phyloP scores from a whole-genome alignment of 92 coral and sea anemone species.

The Epizoanthus ramosus region DNA sequence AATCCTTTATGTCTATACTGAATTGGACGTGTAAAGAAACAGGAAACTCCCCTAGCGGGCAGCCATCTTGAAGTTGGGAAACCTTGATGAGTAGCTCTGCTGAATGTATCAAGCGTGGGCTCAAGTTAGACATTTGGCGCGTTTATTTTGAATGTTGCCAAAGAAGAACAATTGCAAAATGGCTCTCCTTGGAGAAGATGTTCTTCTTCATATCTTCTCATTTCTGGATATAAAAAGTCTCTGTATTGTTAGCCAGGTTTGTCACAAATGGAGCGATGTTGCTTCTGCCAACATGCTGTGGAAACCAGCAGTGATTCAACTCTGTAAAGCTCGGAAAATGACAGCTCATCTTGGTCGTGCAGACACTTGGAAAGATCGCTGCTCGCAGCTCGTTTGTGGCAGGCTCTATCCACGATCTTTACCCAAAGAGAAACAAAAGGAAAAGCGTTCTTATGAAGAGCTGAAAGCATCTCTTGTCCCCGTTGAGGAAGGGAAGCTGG shows the following conservation, averaged over 20 bases:
- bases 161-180: background rate
- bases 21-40: background rate
- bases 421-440: slow-evolving; percentile 37
- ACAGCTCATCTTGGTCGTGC: slow-evolving; percentile 73
- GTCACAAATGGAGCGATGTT: slow-evolving; percentile 61
- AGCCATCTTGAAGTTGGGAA: slow-evolving; percentile 37
- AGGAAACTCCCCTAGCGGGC: slow-evolving; percentile 44
- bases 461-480: slow-evolving; percentile 49
- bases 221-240: slow-evolving; percentile 59
- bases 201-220: slow-evolving; percentile 69
- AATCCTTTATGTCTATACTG: background rate
- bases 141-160: background rate
- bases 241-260: slow-evolving; percentile 61
- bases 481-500: slow-evolving; percentile 36
- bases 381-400: slow-evolving; percentile 55
- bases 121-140: slow-evolving; percentile 37
- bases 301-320: slow-evolving; percentile 55
- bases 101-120: slow-evolving; percentile 49
- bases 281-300: slow-evolving; percentile 60
- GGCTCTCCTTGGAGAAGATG: slow-evolving; percentile 57
- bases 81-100: slow-evolving; percentile 41
- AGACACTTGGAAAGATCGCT: slow-evolving; percentile 65
- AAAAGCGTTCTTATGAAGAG: slow-evolving; percentile 45
- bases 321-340: slow-evolving; percentile 59
- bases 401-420: slow-evolving; percentile 57